A percentile compares a stretch with the other conserved stretches of the same genome.
Evolutionary conservation across 1,140 invertebrate species (phyloP).

Genomic region (Zelostemma sp.): DNA sequence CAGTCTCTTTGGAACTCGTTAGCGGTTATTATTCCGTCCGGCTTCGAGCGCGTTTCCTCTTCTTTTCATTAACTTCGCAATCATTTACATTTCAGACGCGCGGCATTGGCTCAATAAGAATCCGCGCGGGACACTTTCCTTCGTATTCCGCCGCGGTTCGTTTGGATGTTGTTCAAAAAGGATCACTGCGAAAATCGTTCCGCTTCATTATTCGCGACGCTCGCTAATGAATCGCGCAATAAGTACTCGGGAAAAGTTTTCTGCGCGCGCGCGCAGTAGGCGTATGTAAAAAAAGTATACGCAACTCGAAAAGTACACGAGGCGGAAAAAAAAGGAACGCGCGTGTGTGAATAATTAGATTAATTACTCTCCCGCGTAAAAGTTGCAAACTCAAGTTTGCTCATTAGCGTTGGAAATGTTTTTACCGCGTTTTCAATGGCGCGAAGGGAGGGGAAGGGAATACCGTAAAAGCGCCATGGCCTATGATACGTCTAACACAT

Average conservation of each 20-base stretch:
- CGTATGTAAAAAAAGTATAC: neutral
- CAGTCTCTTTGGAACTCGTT: neutral
- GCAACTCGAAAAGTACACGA: neutral
- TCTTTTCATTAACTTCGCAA: neutral
- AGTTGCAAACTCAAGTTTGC: neutral
- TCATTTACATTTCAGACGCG: neutral
- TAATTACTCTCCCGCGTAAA: neutral
- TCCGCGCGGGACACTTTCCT: no score
- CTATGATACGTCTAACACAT: slow-evolving; percentile 40
- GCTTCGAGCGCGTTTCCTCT: neutral
- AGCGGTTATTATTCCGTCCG: neutral
- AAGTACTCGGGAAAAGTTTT: no score
- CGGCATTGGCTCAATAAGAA: no score
- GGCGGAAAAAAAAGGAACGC: neutral
- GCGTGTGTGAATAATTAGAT: neutral
- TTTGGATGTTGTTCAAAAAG: no score
- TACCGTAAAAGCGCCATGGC: slow-evolving; percentile 31
- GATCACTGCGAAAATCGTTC: no score
- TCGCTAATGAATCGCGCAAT: no score
- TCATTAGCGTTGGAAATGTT: neutral
- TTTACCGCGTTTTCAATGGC: slow-evolving; percentile 17
- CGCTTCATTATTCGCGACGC: neutral
- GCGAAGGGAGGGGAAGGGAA: slow-evolving; percentile 32
- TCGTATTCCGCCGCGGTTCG: no score
- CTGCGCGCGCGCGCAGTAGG: no score